These are phyloP conservation scores for Nothura maculosa DNA, from an alignment of 2,797 vertebrate genomes.

Conservation along the genomic window DNA sequence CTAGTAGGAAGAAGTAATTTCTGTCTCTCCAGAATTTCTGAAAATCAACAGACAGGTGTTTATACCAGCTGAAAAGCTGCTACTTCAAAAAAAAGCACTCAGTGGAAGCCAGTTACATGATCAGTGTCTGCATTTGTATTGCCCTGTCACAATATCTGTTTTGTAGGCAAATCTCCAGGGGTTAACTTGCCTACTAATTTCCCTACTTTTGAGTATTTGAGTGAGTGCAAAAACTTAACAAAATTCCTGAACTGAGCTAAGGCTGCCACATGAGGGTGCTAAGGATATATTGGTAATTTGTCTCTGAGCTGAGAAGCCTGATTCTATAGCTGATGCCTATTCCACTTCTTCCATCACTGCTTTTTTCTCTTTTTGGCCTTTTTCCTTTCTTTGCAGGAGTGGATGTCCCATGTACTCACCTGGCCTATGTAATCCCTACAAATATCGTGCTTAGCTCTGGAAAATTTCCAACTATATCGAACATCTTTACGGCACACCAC, in stretches of 20 bases:
- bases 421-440: slow-evolving; percentile 40
- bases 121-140: neutral
- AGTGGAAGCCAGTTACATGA: neutral
- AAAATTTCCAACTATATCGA: neutral
- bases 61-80: neutral
- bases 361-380: neutral
- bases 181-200: neutral
- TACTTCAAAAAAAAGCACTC: neutral
- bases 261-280: neutral
- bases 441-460: slow-evolving; percentile 25
- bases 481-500: slow-evolving; percentile 40
- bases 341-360: neutral
- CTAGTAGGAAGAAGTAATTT: neutral
- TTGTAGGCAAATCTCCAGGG: neutral
- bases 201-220: neutral
- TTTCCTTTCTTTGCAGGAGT: neutral
- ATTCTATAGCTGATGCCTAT: neutral
- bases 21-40: neutral
- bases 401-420: slow-evolving; percentile 5
- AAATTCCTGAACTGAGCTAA: neutral
- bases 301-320: neutral
- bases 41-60: neutral
- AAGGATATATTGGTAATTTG: neutral
- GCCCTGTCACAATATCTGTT: neutral
- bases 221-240: neutral